Conservation (phyloP, 2,888 invertebrate genomes). For the Himalopsyche kuldschensis region DNA sequence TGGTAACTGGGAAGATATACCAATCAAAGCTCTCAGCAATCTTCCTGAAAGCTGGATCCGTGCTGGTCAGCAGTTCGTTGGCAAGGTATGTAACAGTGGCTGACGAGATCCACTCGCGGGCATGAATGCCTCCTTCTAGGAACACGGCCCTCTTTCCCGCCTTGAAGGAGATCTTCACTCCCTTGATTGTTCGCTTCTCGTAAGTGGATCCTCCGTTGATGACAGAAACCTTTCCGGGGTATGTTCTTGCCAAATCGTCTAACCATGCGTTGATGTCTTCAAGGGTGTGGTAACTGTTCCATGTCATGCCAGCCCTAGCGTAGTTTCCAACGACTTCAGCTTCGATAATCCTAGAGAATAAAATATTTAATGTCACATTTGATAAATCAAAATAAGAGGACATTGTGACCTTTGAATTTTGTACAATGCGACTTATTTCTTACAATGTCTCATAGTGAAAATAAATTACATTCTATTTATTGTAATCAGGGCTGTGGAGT, state of each 20-base stretch:
- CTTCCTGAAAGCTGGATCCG: conserved; percentile 55
- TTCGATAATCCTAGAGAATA: conserved; percentile 40
- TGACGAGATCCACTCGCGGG: conserved; percentile 75
- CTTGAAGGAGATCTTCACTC: conserved; percentile 55
- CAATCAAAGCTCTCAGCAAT: conserved; percentile 71
- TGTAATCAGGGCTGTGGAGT: too few relatives aligned
- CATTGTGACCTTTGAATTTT: too few relatives aligned
- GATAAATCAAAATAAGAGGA: too few relatives aligned
- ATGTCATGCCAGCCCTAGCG: conserved; percentile 49
- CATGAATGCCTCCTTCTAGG: conserved; percentile 67
- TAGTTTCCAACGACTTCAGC: conserved; percentile 40
- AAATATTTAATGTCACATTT: too few relatives aligned
- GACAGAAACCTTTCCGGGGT: conserved; percentile 56
- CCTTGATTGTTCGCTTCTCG: conserved; percentile 63
- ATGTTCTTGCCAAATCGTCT: conserved; percentile 51
- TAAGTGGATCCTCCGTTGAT: conserved; percentile 61
- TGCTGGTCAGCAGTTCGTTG: conserved; percentile 67
- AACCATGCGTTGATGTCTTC: conserved; percentile 65
- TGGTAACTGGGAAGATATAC: conserved; percentile 73
- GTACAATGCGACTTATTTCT: too few relatives aligned
- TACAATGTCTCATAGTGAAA: too few relatives aligned
- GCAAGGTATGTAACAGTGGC: conserved; percentile 71
- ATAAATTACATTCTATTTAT: too few relatives aligned
- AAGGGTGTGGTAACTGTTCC: conserved; percentile 63
- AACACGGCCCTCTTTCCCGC: conserved; percentile 60